Percentiles rank a stretch among this genome's conserved stretches.
Conservation (phyloP, 2,113 vertebrate genomes). For the Corythoichthys haematopterus region DNA sequence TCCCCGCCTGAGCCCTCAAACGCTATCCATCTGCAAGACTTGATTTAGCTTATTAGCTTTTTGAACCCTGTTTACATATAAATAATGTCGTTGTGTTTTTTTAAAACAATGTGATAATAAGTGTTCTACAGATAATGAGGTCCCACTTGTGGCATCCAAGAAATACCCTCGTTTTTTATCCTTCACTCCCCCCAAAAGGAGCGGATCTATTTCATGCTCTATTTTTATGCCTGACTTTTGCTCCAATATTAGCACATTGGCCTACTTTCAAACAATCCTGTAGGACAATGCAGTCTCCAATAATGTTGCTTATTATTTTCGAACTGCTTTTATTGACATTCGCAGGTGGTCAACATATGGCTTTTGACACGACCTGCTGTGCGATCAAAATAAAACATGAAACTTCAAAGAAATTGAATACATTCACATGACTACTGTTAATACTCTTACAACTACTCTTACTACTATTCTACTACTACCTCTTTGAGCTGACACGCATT, state of each 20-base stretch:
- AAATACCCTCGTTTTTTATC: conserved; percentile 53
- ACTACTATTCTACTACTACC: too few species aligned
- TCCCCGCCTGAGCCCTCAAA: conserved; percentile 11
- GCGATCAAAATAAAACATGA: not conserved
- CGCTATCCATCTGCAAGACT: conserved; percentile 23
- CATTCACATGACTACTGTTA: too few species aligned
- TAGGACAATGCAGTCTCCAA: conserved; percentile 36
- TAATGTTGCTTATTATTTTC: conserved; percentile 7
- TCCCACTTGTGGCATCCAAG: conserved; percentile 55
- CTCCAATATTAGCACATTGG: conserved; percentile 74
- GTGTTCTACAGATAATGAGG: conserved; percentile 60
- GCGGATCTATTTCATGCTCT: conserved; percentile 77
- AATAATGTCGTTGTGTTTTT: conserved; percentile 45
- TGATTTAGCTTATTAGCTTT: not conserved
- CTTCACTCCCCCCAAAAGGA: conserved; percentile 56
- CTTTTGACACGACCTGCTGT: not conserved
- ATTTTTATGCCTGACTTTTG: conserved; percentile 71
- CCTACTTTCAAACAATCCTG: conserved; percentile 64
- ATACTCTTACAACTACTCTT: too few species aligned
- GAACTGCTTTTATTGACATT: not conserved
- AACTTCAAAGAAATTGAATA: too few species aligned
- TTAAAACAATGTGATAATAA: conserved; percentile 20
- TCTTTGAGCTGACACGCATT: too few species aligned
- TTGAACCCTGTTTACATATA: not conserved
- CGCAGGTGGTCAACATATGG: not conserved